Evolutionary conservation across 2,888 invertebrate genomes (phyloP), one percentile per base, ranked within the genome.

Genomic region (Mesorhabditis sp.): DNA sequence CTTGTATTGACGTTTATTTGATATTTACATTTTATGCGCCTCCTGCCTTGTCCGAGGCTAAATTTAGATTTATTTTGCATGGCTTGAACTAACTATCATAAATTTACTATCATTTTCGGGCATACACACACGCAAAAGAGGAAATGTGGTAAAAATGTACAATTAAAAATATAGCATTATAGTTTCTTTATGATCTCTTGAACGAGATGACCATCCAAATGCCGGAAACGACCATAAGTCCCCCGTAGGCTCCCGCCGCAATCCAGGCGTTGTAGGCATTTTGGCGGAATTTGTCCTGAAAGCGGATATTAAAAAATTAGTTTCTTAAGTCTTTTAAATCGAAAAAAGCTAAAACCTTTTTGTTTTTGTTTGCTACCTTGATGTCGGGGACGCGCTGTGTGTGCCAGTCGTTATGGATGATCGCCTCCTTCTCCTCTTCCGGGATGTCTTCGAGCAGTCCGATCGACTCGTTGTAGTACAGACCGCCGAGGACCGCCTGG

Each of bases 401-500:
- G 28, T 2, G n/a, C 58, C 58, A 50, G n/a, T 50, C 58, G 10
- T 13, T 50, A 2, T 50, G 58, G 10, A 13, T n/a, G 58, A 50
- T 50, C 1, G 7, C 58, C 10, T 50, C 28, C 0, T 62, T 43
- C 41, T 58, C 64, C n/a, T 50, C 67, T 41, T 58, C 62, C 7
- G 74, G 74, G 64, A 74, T 63, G 64, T 74, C 74, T 15, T 71
- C 74, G 2, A 74, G 42, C 63, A 74, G 65, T 7, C 71, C 74
- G 6, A 74, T 68, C n/a, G 74, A 74, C 45, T 72, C n/a, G 45
- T 72, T 75, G 62, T 74, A 67, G 70, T 68, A 75, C 15, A 74
- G 69, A 0, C 69, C 74, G 15, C 74, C 74, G 43, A 74, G 62
- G 28, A 68, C 45, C 13, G 58, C 66, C 72, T 72, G 44, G 4